Percentiles rank a stretch among this genome's conserved stretches.
These are phyloP conservation scores for Zapus hudsonius DNA, from an alignment of 2,113 vertebrate species.

Conservation along the genomic window DNA sequence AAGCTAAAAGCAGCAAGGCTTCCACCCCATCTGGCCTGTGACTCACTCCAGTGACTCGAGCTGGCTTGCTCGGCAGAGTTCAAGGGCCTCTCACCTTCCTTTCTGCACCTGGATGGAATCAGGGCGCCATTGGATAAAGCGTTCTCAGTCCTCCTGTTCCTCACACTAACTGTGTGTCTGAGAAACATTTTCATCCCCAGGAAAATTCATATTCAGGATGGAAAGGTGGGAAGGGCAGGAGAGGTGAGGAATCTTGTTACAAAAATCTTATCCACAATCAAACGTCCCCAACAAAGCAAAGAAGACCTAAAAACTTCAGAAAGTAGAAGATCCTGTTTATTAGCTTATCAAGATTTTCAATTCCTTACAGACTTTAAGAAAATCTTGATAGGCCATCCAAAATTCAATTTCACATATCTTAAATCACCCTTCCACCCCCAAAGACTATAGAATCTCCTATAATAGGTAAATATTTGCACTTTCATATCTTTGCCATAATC, in stretches of 20 bases:
- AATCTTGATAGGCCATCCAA: neutral
- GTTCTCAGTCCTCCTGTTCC: neutral
- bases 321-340: neutral
- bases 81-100: neutral
- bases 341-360: neutral
- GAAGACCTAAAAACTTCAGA: neutral
- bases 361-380: slow-evolving; percentile 29
- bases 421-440: neutral
- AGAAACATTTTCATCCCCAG: neutral
- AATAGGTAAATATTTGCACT: slow-evolving; percentile 58
- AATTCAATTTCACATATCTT: slow-evolving; percentile 21
- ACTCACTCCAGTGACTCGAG: neutral
- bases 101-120: neutral
- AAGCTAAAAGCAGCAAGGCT: neutral
- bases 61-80: neutral
- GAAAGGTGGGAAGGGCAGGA: neutral
- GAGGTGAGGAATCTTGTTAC: neutral
- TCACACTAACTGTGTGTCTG: neutral
- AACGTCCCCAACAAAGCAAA: slow-evolving; percentile 3
- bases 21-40: neutral
- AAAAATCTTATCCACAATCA: neutral
- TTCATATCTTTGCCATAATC: slow-evolving; percentile 45
- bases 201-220: neutral
- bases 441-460: slow-evolving; percentile 21
- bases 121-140: neutral